Base-by-base conservation (phyloP, 2,888 invertebrate species). In the Andricus quercusramuli region DNA sequence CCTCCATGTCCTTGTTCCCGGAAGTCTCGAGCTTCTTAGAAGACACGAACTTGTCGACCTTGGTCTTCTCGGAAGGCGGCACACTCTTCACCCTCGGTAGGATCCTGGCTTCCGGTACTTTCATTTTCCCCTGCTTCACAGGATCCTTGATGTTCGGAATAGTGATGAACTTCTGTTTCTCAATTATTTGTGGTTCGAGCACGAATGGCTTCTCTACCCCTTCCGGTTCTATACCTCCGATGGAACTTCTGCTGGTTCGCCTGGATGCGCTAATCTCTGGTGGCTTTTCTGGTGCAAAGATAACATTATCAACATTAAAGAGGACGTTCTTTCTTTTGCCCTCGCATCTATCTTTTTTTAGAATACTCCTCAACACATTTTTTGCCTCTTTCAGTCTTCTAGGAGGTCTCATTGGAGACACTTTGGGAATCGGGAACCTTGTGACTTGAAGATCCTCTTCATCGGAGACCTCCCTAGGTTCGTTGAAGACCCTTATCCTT, bases 331-430 rank as follows among this genome's bases (percentile, higher is more conserved):
- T 93, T 22, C 89, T 83, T 25, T 89, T 89, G 9, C 84, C 79
- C 5, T 89, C 89, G 44, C 79, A 84, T n/a, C 89, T 90, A 0
- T 89, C 89, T 15, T 89, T 84, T 82, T 91, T 92, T 66, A 91
- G 86, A 20, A 91, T 92, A 51, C 90, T 91, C 84, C 90, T 93
- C 20, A 91, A 80, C 11, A 86, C 88, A n/a, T 86, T 86, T 77
- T 87, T 88, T 2, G 93, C 90, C 86, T 94, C 94, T 89, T 95
- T 94, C 62, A 93, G 88, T 90, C 94, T 93, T 85, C 95, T 93
- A 6, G 95, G 95, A 80, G 95, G 95, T 85, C 95, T 93, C 90
- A 95, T 95, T 8, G 95, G 95, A n/a, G 95, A 95, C 76, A 94
- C 88, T 80, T 93, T 92, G 66, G 92, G 92, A 83, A 91, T 91